Conservation (phyloP, 2,113 vertebrate species). For the Sminthopsis crassicaudata region DNA sequence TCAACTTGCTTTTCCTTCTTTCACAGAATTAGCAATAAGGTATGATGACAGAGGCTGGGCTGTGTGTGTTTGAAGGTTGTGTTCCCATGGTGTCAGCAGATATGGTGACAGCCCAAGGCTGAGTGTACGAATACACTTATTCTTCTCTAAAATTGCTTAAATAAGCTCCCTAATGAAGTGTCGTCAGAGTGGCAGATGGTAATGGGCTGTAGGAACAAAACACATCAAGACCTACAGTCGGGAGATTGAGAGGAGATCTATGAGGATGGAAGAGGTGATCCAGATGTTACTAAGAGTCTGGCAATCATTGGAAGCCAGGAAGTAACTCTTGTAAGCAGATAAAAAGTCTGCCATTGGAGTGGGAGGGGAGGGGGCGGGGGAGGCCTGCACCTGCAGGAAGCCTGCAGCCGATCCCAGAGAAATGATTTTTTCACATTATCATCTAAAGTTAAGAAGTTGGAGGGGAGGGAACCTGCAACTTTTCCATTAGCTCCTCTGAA, state of each 20-base stretch:
- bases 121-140: accelerated
- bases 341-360: neutral
- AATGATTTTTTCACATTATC: slow-evolving; percentile 10
- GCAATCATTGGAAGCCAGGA: neutral
- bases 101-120: neutral
- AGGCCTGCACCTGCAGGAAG: neutral
- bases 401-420: neutral
- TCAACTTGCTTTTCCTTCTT: neutral
- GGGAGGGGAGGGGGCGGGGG: neutral
- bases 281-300: neutral
- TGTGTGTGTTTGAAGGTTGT: neutral
- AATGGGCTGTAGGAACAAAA: slow-evolving; percentile 6
- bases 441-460: slow-evolving; percentile 7
- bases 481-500: neutral
- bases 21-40: neutral
- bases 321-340: neutral
- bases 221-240: neutral
- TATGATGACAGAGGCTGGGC: neutral
- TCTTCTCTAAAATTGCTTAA: slow-evolving; percentile 20
- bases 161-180: neutral
- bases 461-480: neutral
- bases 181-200: neutral
- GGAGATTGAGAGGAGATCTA: neutral
- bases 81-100: neutral
- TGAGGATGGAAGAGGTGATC: neutral